Percentiles rank a stretch among this genome's conserved stretches.
Evolutionary conservation across 2,113 vertebrate species (phyloP).

Genomic region (Phalacrocorax carbo): DNA sequence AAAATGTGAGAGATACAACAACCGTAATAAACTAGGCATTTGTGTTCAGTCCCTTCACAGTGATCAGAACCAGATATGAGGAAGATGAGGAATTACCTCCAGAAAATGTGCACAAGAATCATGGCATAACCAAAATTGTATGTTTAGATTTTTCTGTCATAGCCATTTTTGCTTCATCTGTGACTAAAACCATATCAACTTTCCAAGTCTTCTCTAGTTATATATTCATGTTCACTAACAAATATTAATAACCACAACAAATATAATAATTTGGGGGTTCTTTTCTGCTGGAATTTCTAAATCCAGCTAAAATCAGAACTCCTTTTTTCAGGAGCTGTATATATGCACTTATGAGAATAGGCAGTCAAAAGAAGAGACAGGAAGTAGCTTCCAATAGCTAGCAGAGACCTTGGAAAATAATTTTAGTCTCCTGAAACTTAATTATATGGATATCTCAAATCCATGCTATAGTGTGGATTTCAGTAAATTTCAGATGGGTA

Average conservation of each 20-base stretch:
- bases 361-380: background rate
- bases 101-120: background rate
- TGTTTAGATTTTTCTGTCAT: background rate
- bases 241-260: background rate
- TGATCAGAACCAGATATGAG: background rate
- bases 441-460: background rate
- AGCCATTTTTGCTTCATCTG: background rate
- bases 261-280: background rate
- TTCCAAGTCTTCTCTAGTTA: background rate
- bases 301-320: background rate
- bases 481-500: background rate
- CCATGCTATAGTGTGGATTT: background rate
- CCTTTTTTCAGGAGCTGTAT: background rate
- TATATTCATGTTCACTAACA: background rate
- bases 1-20: background rate
- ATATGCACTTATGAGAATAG: background rate
- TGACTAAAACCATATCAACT: background rate
- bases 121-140: background rate
- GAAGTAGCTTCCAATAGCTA: background rate
- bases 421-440: background rate
- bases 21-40: background rate
- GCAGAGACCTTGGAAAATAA: background rate
- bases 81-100: background rate
- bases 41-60: background rate
- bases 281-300: background rate